Base-by-base conservation (phyloP, 2,888 invertebrate genomes). In the Lasiommata megera region DNA sequence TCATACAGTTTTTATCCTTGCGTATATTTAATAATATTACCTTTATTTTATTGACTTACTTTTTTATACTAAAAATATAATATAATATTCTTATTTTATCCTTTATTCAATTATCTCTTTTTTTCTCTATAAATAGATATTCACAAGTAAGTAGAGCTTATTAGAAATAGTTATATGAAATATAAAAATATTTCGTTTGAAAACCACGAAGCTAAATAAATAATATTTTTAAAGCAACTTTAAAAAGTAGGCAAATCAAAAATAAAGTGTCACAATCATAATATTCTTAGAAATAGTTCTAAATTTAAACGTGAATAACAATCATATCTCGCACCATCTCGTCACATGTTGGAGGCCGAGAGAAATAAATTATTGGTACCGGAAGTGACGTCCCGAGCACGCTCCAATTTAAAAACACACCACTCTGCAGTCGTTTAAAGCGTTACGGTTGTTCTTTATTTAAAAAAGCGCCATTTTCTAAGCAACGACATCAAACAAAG, bases 311-410 rank as follows among this genome's bases (percentile, higher is more conserved):
- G 74, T 79, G 79, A 79, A 82, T 83, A 82, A 82, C 6, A 37
- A 67, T 67, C 85, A 82, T 81, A 81, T 84, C 82, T 77, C 78
- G 77, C 83, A 77, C 83, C 80, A 82, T 83, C 84, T 79, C 84
- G 79, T 80, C 87, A 80, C 76, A 79, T 80, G 84, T 81, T 79
- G 80, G 83, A 82, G 86, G 79, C 82, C 80, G 80, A 79, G 82
- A 82, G 82, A 83, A 84, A 84, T 87, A 87, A 88, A 84, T 87
- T 84, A 89, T 88, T 84, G 81, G 77, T 78, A 87, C 86, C 87
- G 89, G 89, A 89, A 88, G 83, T 88, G 88, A 88, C 89, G 89
- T 87, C 78, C 76, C 81, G 71, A 69, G 71, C 80, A 79, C 76
- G 88, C 81, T 87, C 88, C 84, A 84, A 84, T 88, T 89, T 88